Conservation (phyloP, 2,888 invertebrate genomes). For the Drosophila phalerata region DNA sequence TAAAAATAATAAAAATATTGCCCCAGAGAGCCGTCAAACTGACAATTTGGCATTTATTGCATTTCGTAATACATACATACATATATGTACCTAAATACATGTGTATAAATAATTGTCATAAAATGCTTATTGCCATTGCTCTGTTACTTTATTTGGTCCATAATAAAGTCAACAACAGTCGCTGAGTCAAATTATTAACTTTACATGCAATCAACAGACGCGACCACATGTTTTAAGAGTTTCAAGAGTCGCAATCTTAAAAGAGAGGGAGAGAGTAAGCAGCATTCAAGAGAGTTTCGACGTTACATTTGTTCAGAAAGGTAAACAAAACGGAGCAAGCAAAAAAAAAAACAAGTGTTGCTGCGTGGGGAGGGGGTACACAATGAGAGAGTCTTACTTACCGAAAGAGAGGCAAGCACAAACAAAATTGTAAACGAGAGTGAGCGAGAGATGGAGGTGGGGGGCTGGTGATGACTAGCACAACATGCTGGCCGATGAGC, state of each 20-base stretch:
- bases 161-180: slow-evolving; percentile 52
- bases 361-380: slow-evolving; percentile 38
- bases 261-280: slow-evolving; percentile 17
- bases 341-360: slow-evolving; percentile 37
- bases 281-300: slow-evolving; percentile 39
- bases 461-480: slow-evolving; percentile 62
- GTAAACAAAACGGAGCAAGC: slow-evolving; percentile 65
- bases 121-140: slow-evolving; percentile 44
- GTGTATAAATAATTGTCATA: slow-evolving; percentile 43
- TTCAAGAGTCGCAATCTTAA: slow-evolving; percentile 53
- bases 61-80: slow-evolving; percentile 46
- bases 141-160: slow-evolving; percentile 46
- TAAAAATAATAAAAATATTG: slow-evolving; percentile 54
- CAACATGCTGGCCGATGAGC: slow-evolving; percentile 56
- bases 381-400: slow-evolving; percentile 36
- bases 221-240: slow-evolving; percentile 55
- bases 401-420: slow-evolving; percentile 29
- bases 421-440: slow-evolving; percentile 52
- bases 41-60: slow-evolving; percentile 60
- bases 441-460: slow-evolving; percentile 22
- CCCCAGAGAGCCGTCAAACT: slow-evolving; percentile 31
- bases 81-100: slow-evolving; percentile 1
- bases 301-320: slow-evolving; percentile 55
- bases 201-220: slow-evolving; percentile 59
- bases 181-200: slow-evolving; percentile 43